Evolutionary conservation across 2,797 vertebrate genomes (phyloP).

Genomic region (Syncerus caffer): DNA sequence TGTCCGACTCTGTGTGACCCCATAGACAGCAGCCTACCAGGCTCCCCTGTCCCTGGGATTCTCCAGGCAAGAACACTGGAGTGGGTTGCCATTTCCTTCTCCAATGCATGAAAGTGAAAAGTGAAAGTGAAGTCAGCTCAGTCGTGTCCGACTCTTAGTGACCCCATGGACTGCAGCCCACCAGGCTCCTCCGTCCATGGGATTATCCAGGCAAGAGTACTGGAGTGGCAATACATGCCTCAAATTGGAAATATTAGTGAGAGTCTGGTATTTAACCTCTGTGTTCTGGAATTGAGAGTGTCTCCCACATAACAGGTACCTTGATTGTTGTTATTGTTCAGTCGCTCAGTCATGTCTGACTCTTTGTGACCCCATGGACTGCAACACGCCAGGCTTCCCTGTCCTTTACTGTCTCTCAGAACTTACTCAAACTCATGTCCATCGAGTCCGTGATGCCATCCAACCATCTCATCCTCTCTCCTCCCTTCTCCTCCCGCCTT

Average conservation of each 20-base stretch:
- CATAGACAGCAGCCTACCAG: too few relatives aligned
- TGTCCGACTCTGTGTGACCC: too few relatives aligned
- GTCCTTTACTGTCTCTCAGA: not conserved
- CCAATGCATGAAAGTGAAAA: too few relatives aligned
- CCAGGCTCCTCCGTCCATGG: too few relatives aligned
- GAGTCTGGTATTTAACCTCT: too few relatives aligned
- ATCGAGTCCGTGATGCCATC: not conserved
- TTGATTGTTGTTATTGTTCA: not conserved
- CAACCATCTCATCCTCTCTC: not conserved
- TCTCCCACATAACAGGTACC: rapidly evolving
- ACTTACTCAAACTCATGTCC: not conserved
- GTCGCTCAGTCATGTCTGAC: rapidly evolving
- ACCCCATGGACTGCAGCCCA: too few relatives aligned
- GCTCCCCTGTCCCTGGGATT: too few relatives aligned
- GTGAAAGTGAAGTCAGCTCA: too few relatives aligned
- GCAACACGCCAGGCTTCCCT: not conserved
- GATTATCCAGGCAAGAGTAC: too few relatives aligned
- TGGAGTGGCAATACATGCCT: not conserved
- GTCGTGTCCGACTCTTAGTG: too few relatives aligned
- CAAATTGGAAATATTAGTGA: not conserved
- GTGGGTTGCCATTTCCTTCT: too few relatives aligned
- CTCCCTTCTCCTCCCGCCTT: rapidly evolving
- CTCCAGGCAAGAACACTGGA: too few relatives aligned
- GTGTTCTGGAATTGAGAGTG: not conserved
- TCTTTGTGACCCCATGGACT: not conserved